A percentile compares a stretch with the other conserved stretches of the same genome.
These are phyloP conservation scores for Drosophila stalkeri DNA, from an alignment of 2,888 invertebrate species.

Conservation along the genomic window DNA sequence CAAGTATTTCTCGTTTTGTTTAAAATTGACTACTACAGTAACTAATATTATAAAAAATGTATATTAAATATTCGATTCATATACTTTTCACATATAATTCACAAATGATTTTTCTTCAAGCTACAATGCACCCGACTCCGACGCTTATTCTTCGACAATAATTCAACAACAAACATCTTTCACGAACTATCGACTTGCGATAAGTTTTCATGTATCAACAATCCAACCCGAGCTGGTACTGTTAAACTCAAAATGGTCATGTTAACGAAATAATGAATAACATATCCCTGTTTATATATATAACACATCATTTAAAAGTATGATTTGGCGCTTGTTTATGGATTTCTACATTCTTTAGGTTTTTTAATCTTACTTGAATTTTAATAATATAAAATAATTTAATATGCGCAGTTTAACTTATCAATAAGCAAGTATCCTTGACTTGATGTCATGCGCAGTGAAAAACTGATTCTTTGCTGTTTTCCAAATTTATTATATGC, in stretches of 20 bases:
- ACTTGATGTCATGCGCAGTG: slow-evolving; percentile 19
- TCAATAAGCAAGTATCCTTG: not conserved
- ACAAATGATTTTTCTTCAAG: not conserved
- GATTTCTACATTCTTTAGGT: not conserved
- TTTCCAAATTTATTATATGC: not conserved
- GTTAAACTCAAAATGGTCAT: slow-evolving; percentile 39
- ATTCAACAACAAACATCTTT: slow-evolving; percentile 50
- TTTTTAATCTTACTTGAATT: not conserved
- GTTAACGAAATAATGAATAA: slow-evolving; percentile 13
- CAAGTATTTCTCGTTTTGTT: not conserved
- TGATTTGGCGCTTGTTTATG: not conserved
- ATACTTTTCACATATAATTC: not conserved
- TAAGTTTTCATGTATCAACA: slow-evolving; percentile 11
- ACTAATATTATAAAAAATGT: not conserved
- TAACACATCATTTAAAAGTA: not conserved
- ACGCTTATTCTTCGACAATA: slow-evolving; percentile 35
- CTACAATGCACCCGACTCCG: slow-evolving; percentile 23
- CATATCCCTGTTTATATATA: too few relatives aligned
- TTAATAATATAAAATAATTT: not conserved
- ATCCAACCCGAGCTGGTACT: slow-evolving; percentile 38
- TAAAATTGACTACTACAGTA: not conserved
- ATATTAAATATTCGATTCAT: not conserved
- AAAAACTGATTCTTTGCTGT: not conserved
- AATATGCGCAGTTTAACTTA: not conserved
- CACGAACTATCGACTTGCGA: slow-evolving; percentile 38